Base-by-base conservation (phyloP, 2,888 invertebrate genomes). In the Hydraecia micacea region DNA sequence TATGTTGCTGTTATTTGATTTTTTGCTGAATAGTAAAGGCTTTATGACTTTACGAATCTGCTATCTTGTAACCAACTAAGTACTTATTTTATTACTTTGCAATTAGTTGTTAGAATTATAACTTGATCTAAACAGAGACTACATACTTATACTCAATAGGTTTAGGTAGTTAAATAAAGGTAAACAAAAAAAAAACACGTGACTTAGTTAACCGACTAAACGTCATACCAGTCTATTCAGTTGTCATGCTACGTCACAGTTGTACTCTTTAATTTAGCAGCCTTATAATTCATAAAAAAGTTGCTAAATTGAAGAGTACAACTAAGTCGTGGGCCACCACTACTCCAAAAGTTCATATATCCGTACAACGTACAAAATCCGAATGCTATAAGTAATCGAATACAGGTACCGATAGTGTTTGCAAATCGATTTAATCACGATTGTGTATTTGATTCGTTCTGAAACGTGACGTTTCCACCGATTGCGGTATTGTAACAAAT, bases 381-480 rank as follows among this genome's bases (percentile, higher is more conserved):
- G 72, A 78, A 79, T 75, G 77, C 83, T 62, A 68, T 81, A 85
- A 4, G 25, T 55, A 11, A 87, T 87, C 77, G 81, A 81, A 73
- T 65, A 70, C 83, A 89, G 80, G 66, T 76, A 73, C 74, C 75
- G 71, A 79, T 77, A 75, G 70, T 84, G 73, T 80, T 84, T 82
- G 77, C 79, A 66, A 83, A 86, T 81, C 83, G 81, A 86, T 85
- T 86, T 77, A 81, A 81, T 81, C 89, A 68, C 74, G 67, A 79
- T 77, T 62, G 63, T 39, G 62, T 88, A 21, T 78, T 81, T 76
- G 81, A 77, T 80, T 68, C 70, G 62, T 42, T 63, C 28, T 13
- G 66, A 77, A 75, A 81, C 87, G 88, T 88, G 87, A 86, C 87
- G 60, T 63, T 78, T 68, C 58, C 28, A 77, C 84, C 73, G 73